Base-by-base conservation (phyloP, 2,797 vertebrate genomes). In the Distichodus sexfasciatus region DNA sequence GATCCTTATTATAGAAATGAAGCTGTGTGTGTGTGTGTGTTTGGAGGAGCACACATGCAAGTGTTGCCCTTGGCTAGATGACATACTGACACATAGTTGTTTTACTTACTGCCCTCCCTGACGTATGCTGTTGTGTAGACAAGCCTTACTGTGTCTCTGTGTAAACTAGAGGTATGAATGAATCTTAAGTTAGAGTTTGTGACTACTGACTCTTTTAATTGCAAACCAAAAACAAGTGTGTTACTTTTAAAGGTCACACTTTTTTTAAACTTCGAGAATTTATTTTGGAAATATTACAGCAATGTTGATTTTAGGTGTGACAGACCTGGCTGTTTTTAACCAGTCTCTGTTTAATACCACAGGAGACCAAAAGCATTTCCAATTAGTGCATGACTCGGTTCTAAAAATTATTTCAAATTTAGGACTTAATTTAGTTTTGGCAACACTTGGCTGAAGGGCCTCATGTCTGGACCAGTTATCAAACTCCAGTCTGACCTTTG, bases 301-400 rank as follows among this genome's bases (percentile, higher is more conserved):
- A 31, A 15, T 70, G 62, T 71, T 55, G 58, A 38, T 46, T 64
- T 31, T 68, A 57, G 41, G 51, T 73, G 17, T 44, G 21, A 38
- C 12, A 26, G 21, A 31, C 2, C 14, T 17, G 54, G 40, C 28
- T 36, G 3, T 50, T 43, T 43, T 61, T 47, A 63, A 64, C 38
- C 24, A 35, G 15, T n/a, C 36, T 53, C 63, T 40, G 64, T 53
- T 2, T 10, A 12, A n/a, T 26, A 33, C 46, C 46, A 73, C 43
- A 44, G 14, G 14, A 8, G 3, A 7, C 12, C 3, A 29, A 14
- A 51, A n/a, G 5, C 47, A n/a, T 48, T 40, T 23, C 14, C 7
- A n/a, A 10, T 33, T n/a, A n/a, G n/a, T n/a, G n/a, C n/a, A 43
- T 23, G 12, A 12, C 48, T 43, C 12, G 15, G n/a, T 33, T 46